Evolutionary conservation across 2,888 invertebrate genomes (phyloP), one percentile per base, ranked within the genome.

Genomic region (Mythimna lalbum): DNA sequence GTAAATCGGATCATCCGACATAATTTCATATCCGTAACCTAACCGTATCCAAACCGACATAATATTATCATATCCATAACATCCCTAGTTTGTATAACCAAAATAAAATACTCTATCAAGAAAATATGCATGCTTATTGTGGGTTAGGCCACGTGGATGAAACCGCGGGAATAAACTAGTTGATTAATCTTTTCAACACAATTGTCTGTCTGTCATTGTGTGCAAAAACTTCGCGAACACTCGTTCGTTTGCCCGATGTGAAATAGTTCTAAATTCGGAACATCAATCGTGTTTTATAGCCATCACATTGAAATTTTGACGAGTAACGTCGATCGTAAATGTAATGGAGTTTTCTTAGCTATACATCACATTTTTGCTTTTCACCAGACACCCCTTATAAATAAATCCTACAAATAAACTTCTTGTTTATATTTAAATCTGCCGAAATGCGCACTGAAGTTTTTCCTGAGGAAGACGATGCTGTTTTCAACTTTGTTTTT

Each of bases 231-330:
- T 60, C 57, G 71, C 73, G 70, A 76, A 79, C 61, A 73, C 61
- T 64, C 69, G 61, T 65, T 61, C 67, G 69, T 75, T 71, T 69
- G 53, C 63, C 57, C 56, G 62, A 66, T 72, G 64, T 67, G 76
- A 81, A 82, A 83, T 81, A 72, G 72, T 78, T 87, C 85, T 86
- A 87, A 85, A 87, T 85, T 80, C 71, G 84, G 79, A 81, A 87
- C 88, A 88, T 87, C 88, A 85, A 84, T 85, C 82, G 82, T 56
- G 72, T 83, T 87, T 89, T 88, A 89, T 87, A 83, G 80, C 81
- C 78, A 86, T 88, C 84, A 86, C 86, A 88, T 89, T 88, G 85
- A 88, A 88, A 86, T 83, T 83, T 85, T 88, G 83, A 84, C 83
- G 82, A 77, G 80, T 69, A 81, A 81, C 83, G 77, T 69, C 21